These are phyloP conservation scores for Drosophila kokeensis DNA, from an alignment of 2,888 invertebrate genomes.

Conservation along the genomic window DNA sequence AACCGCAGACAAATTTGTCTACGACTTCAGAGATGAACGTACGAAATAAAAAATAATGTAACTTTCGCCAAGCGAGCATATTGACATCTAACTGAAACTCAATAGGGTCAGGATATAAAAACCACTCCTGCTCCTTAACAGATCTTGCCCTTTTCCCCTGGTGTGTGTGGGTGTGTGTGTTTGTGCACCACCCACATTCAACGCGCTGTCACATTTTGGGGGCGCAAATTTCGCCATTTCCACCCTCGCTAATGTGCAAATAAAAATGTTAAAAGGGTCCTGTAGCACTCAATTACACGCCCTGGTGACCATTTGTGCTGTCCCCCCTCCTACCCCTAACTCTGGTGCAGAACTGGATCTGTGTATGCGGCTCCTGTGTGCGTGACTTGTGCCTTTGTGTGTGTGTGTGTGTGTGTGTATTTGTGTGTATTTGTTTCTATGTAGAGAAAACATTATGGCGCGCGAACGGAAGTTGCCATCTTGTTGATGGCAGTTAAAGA, in stretches of 20 bases:
- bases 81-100: conserved; percentile 71
- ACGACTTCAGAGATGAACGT: conserved; percentile 65
- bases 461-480: conserved; percentile 85
- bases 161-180: not conserved
- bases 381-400: conserved; percentile 63
- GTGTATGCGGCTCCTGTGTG: conserved; percentile 48
- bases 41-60: conserved; percentile 28
- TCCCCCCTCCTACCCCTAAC: conserved; percentile 6
- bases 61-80: conserved; percentile 51
- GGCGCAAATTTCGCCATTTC: conserved; percentile 81
- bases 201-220: conserved; percentile 78
- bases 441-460: conserved; percentile 82
- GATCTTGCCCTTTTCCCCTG: not conserved
- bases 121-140: conserved; percentile 6
- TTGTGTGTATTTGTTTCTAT: conserved; percentile 59
- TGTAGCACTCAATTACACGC: conserved; percentile 86
- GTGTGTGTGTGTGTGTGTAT: conserved; percentile 18
- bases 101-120: conserved; percentile 49
- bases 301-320: conserved; percentile 83
- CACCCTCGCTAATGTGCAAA: conserved; percentile 85
- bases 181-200: conserved; percentile 69
- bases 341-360: conserved; percentile 31
- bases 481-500: conserved; percentile 85
- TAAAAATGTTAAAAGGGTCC: conserved; percentile 85
- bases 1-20: conserved; percentile 81